Conservation (phyloP, 37 sponge, comb jelly and placozoan genomes). For the Lycopodina hypogea region DNA sequence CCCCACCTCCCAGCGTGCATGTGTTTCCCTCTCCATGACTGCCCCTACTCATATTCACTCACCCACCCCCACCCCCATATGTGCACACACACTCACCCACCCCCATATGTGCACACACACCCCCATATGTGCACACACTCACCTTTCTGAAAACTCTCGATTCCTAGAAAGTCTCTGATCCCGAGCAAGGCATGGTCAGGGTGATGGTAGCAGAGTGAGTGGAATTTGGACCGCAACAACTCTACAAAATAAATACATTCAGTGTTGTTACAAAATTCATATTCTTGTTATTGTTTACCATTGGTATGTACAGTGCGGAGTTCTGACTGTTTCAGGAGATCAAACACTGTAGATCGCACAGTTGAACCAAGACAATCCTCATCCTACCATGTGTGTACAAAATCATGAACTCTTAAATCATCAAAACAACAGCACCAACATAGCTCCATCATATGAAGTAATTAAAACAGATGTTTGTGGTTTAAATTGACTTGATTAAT, state of each 20-base stretch:
- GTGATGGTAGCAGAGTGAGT: constrained; percentile 15
- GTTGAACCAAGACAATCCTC: not conserved
- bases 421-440: no score
- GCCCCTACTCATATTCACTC: not conserved
- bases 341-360: constrained; percentile 5
- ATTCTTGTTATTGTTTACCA: not conserved
- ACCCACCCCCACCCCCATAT: not conserved
- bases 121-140: not conserved
- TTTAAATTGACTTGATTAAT: no score
- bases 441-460: no score
- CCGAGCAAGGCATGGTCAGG: constrained; percentile 45
- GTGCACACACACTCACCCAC: no score
- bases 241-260: not conserved
- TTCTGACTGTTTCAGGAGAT: constrained; percentile 6
- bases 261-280: not conserved
- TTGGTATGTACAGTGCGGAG: not conserved
- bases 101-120: not conserved
- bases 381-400: no score
- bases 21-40: no score
- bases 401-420: no score
- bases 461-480: no score
- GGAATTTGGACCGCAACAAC: constrained; percentile 13
- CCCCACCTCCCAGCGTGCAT: no score
- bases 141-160: constrained; percentile 50
- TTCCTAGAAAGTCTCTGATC: constrained; percentile 47